A percentile compares a stretch with the other conserved stretches of the same genome.
phyloP scores from a whole-genome alignment of 2,113 vertebrate species.

The Syrrhaptes paradoxus region DNA sequence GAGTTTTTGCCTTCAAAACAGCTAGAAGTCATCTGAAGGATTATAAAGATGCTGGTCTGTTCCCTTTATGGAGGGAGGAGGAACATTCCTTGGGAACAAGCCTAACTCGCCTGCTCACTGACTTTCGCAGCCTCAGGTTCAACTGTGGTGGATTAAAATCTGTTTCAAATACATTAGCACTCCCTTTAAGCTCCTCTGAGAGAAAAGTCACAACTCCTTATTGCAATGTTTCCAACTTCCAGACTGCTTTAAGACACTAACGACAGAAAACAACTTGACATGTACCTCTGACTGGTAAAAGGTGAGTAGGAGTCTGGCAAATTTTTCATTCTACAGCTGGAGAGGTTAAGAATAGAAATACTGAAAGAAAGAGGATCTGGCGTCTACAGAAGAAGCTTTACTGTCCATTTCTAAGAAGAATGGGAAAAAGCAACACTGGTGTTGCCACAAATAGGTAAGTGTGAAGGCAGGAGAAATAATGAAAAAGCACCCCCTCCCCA shows the following conservation, averaged over 20 bases:
- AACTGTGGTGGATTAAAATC: not conserved
- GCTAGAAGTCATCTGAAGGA: not conserved
- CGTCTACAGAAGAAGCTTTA: not conserved
- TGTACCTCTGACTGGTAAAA: not conserved
- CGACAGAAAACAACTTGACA: not conserved
- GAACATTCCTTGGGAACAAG: not conserved
- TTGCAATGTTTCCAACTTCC: not conserved
- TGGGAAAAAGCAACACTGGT: not conserved
- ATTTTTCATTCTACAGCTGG: not conserved
- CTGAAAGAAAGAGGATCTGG: not conserved
- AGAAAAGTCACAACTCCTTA: not conserved
- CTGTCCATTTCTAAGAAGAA: not conserved
- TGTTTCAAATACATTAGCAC: not conserved
- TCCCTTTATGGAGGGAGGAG: not conserved
- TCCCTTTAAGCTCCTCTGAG: not conserved
- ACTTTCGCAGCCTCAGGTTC: not conserved
- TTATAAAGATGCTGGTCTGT: not conserved
- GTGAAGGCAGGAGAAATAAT: not conserved
- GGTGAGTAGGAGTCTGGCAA: not conserved
- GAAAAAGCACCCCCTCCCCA: not conserved
- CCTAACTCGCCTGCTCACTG: not conserved
- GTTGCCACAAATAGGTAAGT: not conserved
- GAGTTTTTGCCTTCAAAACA: not conserved
- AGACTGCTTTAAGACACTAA: not conserved
- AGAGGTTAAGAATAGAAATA: constrained; percentile 25